Evolutionary conservation across 2,888 invertebrate genomes (phyloP), one percentile per base, ranked within the genome.

Genomic region (Dolichopus griseipennis): DNA sequence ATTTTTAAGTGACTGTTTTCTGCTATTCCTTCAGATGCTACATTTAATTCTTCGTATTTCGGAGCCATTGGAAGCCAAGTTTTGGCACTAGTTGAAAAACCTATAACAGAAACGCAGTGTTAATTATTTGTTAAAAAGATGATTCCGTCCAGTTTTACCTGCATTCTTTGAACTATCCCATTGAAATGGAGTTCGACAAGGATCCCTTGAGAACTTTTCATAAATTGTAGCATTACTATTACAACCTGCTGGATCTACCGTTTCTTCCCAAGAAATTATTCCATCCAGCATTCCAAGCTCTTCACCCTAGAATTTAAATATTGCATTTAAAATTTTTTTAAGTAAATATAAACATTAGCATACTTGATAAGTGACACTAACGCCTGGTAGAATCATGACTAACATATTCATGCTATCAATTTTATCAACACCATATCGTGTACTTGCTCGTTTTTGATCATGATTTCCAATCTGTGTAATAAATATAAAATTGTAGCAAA

Each of bases 341-440:
- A 41, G 6, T 65, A 37, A 65, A 18, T 27, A 0, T 21, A 20
- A 10, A 9, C 33, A 75, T 90, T 90, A 12, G 89, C 89, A 72
- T 67, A 75, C 87, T 75, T 87, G 85, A 77, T 87, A 89, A 12
- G 86, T 82, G 41, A 87, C 81, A 18, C 85, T 81, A 0, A 86
- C 84, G 5, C 89, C 89, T 0, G 87, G 87, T 37, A 90, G 77
- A 18, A 86, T 76, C 75, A 86, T 79, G 34, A 85, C 78, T 65
- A 90, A 73, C 84, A 94, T 92, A 75, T 91, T 91, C 75, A 93
- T 85, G 18, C 88, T 89, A 77, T 93, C 92, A 0, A 87, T 86
- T 72, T 89, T 82, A 65, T 86, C 84, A 0, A 77, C 77, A 1
- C 89, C 87, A 75, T 86, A 85, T 15, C 89, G 84, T 0, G 84